A percentile compares a stretch with the other conserved stretches of the same genome.
These are phyloP conservation scores for Atrina japonica DNA, from an alignment of 2,888 invertebrate genomes.

Conservation along the genomic window DNA sequence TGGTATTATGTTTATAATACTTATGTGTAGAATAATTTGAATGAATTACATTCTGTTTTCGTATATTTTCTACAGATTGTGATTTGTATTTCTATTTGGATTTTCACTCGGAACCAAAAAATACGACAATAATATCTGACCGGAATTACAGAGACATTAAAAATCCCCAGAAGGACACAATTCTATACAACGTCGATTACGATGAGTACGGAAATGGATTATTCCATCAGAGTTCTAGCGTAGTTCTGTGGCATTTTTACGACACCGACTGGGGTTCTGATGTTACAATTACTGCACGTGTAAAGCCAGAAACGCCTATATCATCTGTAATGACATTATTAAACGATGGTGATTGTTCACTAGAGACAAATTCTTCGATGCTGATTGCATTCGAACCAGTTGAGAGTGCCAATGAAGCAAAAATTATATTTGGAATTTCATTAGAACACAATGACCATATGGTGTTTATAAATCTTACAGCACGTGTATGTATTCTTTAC, in stretches of 20 bases:
- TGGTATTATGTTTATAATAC: no score
- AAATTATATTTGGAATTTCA: conserved; percentile 27
- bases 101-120: conserved; percentile 9
- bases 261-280: conserved; percentile 5
- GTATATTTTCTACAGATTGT: conserved; percentile 12
- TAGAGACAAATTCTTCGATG: conserved; percentile 2
- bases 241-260: conserved; percentile 22
- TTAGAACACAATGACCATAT: conserved; percentile 8
- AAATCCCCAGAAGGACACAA: neutral
- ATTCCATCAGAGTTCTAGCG: conserved; percentile 7
- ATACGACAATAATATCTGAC: neutral
- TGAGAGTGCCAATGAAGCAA: neutral
- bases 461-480: conserved; percentile 17
- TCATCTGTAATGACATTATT: conserved; percentile 7
- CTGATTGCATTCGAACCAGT: conserved; percentile 12
- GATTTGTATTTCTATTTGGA: conserved; percentile 12
- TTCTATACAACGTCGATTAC: conserved; percentile 3
- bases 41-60: no score
- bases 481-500: conserved; percentile 11
- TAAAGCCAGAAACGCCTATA: conserved; percentile 2
- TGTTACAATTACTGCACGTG: conserved; percentile 4
- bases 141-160: neutral
- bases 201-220: conserved; percentile 11
- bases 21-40: no score
- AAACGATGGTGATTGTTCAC: conserved; percentile 16